Base-by-base conservation (phyloP, 2,113 vertebrate genomes). In the Trogon melanurus region DNA sequence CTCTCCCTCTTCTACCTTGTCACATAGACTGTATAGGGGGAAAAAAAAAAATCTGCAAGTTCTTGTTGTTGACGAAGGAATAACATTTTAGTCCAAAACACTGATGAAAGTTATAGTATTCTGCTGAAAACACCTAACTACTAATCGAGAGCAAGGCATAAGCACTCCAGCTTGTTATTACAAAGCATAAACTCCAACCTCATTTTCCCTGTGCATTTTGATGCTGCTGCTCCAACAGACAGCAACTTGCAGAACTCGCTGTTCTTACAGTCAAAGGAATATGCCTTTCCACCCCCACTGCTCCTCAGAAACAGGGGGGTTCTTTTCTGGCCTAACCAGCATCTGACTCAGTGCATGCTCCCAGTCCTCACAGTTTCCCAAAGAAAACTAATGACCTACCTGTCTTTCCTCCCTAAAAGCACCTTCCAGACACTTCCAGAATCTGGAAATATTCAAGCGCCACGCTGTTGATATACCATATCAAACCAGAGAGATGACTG, bases 311-410 rank as follows among this genome's bases (percentile, higher is more conserved):
- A 73, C 0, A 1, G 4, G 9, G 13, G 10, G 13, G 3, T 60
- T 72, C 48, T 41, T 53, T 21, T 25, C 29, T 32, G 56, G 56
- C 45, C 22, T 13, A 71, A 56, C 17, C 60, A 66, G 11, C 44
- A 62, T 4, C 62, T 67, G 54, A 62, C 30, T 11, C 32, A 19
- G 41, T 30, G 38, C 61, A 5, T 7, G 6, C 2, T 38, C 41
- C 20, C 1, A 0, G 16, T 58, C 41, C n/a, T 48, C 5, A 0
- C 11, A 11, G 18, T 27, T 47, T 25, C 45, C 51, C 21, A 13
- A 50, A 65, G 30, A 70, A 38, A 32, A 21, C 27, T 36, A 53
- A n/a, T n/a, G n/a, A 8, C 8, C 25, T 47, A 27, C 20, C 44
- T 19, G 16, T 17, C 34, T 22, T 25, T 21, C 13, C 47, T 73